Evolutionary conservation across 2,888 invertebrate species (phyloP), one percentile per base, ranked within the genome.

Genomic region (Cheiracanthium punctorium): DNA sequence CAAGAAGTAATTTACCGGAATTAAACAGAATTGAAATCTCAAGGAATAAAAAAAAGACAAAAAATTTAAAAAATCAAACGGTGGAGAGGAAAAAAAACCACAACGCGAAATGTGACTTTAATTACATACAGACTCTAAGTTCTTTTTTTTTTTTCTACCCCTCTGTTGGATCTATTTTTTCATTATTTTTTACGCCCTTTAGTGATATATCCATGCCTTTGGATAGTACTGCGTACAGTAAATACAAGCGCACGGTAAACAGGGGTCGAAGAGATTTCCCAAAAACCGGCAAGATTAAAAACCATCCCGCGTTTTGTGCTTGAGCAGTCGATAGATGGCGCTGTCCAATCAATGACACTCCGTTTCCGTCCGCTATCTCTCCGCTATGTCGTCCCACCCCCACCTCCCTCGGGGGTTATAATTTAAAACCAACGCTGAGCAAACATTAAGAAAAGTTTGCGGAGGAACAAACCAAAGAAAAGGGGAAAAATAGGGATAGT

Each of bases 391-490:
- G 29, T 32, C 43, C 43, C 65, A 8, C 65, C 65, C 29, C 76
- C 28, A 30, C 72, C 64, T 71, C 76, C 79, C 84, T 85, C 74
- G 69, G 79, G 84, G 84, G 73, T 70, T 79, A 85, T 85, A 85
- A 85, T 85, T 85, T 85, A 85, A 85, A 85, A 85, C 84, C 84
- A 79, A 85, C 84, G 79, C 84, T 85, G 84, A 80, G 74, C 79
- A 85, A 85, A 85, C 84, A 85, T 85, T 80, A 85, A 85, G 84
- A 79, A 79, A 85, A 79, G 84, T 85, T 85, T 85, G 84, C 84
- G 84, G 84, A 85, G 84, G 67, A 69, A 79, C 84, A 85, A 85
- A 85, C 84, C 79, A 85, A 79, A 85, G 84, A 85, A 85, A 82
- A 77, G 73, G 72, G 82, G 77, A 65, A 77, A n/a, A n/a, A 74